Base-by-base conservation (phyloP, 2,888 invertebrate species). In the Cheilosia pagana region DNA sequence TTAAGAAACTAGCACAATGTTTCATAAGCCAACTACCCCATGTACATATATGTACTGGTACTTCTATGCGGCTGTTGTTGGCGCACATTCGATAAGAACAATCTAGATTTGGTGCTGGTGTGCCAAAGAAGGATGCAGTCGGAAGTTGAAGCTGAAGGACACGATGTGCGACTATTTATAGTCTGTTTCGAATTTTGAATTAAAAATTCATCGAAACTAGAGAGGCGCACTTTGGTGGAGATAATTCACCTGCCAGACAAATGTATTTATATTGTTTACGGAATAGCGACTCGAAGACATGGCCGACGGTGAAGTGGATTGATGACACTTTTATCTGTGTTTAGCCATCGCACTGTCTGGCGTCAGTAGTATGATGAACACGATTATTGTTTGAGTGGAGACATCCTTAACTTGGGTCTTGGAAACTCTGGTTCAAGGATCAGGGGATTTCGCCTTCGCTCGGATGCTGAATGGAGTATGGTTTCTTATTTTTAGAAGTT, bases 241-340 rank as follows among this genome's bases (percentile, higher is more conserved):
- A 67, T 67, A 67, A 67, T 57, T 82, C 59, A 50, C 55, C 59
- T 67, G 60, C 50, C 60, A 82, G 82, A 72, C 82, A 72, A 62
- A 62, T 62, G 67, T 55, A 60, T 62, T n/a, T n/a, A 60, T 55
- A 71, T 71, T 71, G 50, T 77, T 77, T 62, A 76, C 53, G 45
- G 50, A 3, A 10, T 3, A 25, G 21, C 12, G 5, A 25, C 12
- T 19, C 21, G 12, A 52, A 21, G 55, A 50, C 28, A 43, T 7
- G n/a, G 7, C 43, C 5, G 14, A n/a, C n/a, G 43, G 7, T 43
- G 16, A 6, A n/a, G 16, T 21, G 7, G 19, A 19, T 76, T 71
- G 76, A 76, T 76, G 67, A 72, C 77, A 82, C 71, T 82, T 67
- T 72, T 72, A 77, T 68, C 67, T 31, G 21, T 65, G 76, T 81